Conservation (phyloP, 2,113 vertebrate genomes). For the Nettapus auritus region DNA sequence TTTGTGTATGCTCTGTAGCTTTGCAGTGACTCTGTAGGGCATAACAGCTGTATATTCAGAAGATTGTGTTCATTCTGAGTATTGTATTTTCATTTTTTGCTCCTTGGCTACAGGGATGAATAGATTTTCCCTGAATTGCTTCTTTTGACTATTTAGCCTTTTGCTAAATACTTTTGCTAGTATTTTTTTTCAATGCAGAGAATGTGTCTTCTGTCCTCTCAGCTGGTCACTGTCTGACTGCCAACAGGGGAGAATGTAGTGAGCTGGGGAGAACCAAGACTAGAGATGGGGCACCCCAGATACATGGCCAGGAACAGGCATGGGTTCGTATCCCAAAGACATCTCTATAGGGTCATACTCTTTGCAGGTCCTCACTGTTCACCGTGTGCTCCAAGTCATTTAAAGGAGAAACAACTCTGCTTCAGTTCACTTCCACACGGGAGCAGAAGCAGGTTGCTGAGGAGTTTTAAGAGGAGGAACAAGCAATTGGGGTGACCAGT, state of each 20-base stretch:
- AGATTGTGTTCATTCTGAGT: not conserved
- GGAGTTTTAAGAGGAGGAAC: not conserved
- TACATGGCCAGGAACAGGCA: not conserved
- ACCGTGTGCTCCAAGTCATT: not conserved
- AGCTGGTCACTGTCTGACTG: not conserved
- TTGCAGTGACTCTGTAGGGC: not conserved
- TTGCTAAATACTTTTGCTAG: not conserved
- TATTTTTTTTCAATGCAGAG: not conserved
- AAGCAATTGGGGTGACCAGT: not conserved
- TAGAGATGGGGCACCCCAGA: not conserved
- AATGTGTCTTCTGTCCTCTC: not conserved
- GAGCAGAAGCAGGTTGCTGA: not conserved
- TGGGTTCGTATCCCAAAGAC: not conserved
- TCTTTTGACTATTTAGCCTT: not conserved
- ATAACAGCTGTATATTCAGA: not conserved
- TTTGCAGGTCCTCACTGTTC: not conserved
- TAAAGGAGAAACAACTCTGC: not conserved
- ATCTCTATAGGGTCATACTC: not conserved
- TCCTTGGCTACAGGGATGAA: not conserved
- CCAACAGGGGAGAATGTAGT: not conserved
- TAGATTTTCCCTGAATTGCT: constrained; percentile 1
- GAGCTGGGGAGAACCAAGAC: not conserved
- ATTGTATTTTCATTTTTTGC: not conserved
- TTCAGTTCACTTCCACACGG: not conserved
- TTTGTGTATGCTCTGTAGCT: not conserved